Evolutionary conservation across 2,888 invertebrate genomes (phyloP).

Genomic region (Cerastis leucographa): DNA sequence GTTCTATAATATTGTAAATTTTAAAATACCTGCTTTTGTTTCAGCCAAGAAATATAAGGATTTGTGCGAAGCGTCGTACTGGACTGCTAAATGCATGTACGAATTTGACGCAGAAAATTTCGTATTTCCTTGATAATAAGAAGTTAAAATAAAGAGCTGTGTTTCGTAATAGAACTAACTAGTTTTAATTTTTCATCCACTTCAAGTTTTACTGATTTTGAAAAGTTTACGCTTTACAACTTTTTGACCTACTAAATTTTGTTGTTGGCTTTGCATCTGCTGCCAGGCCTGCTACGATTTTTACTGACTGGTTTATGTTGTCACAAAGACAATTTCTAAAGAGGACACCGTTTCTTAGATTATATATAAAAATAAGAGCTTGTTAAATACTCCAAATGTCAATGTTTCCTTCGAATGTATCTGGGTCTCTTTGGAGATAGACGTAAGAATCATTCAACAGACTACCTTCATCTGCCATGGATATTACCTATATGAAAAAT

Average conservation of each 20-base stretch:
- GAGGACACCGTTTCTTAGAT: neutral
- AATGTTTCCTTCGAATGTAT: too few species aligned
- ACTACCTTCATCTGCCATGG: neutral
- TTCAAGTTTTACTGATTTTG: neutral
- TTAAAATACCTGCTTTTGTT: constrained; percentile 64
- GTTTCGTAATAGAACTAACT: neutral
- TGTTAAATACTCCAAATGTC: neutral
- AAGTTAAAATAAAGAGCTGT: constrained; percentile 24
- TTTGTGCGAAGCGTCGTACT: constrained; percentile 83
- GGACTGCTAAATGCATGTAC: constrained; percentile 86
- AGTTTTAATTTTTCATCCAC: neutral
- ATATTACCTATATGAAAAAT: neutral
- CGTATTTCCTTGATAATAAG: constrained; percentile 78
- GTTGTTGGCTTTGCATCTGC: neutral
- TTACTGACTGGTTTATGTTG: neutral
- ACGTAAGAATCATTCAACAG: neutral
- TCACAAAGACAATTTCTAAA: neutral
- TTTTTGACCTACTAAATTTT: neutral
- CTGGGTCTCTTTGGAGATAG: neutral
- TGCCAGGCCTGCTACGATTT: neutral
- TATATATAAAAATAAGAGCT: neutral
- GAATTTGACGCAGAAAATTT: constrained; percentile 82
- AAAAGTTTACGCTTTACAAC: too few species aligned
- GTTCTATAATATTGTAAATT: neutral
- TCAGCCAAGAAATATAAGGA: constrained; percentile 85